Evolutionary conservation across 2,888 invertebrate species (phyloP), one percentile per base, ranked within the genome.

Genomic region (Philopedon plagiatum): DNA sequence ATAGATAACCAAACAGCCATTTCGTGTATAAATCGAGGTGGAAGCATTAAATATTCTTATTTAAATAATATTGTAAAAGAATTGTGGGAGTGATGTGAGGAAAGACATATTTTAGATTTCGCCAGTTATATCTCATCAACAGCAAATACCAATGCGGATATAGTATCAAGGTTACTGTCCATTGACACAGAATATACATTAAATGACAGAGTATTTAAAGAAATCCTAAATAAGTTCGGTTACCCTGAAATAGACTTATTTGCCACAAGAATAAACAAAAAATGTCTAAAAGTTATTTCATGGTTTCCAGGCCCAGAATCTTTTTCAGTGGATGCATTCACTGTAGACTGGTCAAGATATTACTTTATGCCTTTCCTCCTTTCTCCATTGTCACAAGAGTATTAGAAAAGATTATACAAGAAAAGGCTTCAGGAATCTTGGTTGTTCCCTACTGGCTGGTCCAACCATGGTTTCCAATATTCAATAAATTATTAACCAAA

Each of bases 71-170:
- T 80, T 63, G 54, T 76, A 34, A 71, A 73, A 51, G 58, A 76
- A 5, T 79, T 82, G 19, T 79, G 75, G 78, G 46, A 76, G 32
- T 76, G 74, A 73, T 77, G 76, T 34, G 75, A 78, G 61, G 26
- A 29, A n/a, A 65, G 60, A 61, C 60, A 73, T 39, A 66, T 66
- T 29, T 34, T 11, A 9, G 37, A 63, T 34, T 74, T 68, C 58
- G 71, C 71, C 49, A 56, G 58, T 23, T 67, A 74, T 21, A 74
- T 71, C 26, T 26, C 61, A 23, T 64, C 68, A n/a, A 21, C 26
- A 11, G 51, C 51, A 15, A 73, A 73, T 70, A 44, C 21, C 32
- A 46, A 57, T 34, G 66, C 60, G 13, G 65, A 65, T 44, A 49
- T 18, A 9, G 61, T 56, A 67, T 71, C 71, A 15, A 63, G 69